Evolutionary conservation across 2,888 invertebrate genomes (phyloP).

Genomic region (Oxyteleia sp.): DNA sequence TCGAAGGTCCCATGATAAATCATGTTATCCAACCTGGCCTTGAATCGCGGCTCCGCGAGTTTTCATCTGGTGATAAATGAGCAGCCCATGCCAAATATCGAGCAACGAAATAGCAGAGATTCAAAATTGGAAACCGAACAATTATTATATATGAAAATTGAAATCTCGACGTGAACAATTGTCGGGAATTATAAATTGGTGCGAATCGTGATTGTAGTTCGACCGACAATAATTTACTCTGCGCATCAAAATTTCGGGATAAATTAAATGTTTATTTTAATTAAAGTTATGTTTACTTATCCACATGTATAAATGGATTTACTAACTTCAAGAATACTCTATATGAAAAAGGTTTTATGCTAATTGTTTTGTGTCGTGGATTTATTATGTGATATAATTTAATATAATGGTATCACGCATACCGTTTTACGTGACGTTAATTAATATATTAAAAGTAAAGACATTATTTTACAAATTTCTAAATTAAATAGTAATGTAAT

Average conservation of each 20-base stretch:
- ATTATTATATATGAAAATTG: not conserved
- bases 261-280: not conserved
- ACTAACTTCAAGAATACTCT: not conserved
- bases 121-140: too few relatives aligned
- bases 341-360: not conserved
- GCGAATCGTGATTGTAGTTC: too few relatives aligned
- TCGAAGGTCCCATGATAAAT: constrained; percentile 27
- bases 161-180: not conserved
- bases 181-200: too few relatives aligned
- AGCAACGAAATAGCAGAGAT: too few relatives aligned
- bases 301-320: not conserved
- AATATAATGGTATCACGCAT: not conserved
- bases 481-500: constrained; percentile 18
- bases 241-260: not conserved
- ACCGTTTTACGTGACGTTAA: not conserved
- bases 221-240: too few relatives aligned
- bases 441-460: constrained; percentile 12
- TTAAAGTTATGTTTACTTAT: not conserved
- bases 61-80: constrained; percentile 20
- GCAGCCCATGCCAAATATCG: constrained; percentile 3
- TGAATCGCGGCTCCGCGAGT: constrained; percentile 10
- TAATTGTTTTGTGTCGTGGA: not conserved
- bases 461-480: not conserved
- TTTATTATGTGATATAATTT: not conserved
- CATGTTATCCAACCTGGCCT: constrained; percentile 18